Percentiles rank a stretch among this genome's conserved stretches.
Evolutionary conservation across 1,140 invertebrate genomes (phyloP).

Genomic region (Stegodyphus dumicola): DNA sequence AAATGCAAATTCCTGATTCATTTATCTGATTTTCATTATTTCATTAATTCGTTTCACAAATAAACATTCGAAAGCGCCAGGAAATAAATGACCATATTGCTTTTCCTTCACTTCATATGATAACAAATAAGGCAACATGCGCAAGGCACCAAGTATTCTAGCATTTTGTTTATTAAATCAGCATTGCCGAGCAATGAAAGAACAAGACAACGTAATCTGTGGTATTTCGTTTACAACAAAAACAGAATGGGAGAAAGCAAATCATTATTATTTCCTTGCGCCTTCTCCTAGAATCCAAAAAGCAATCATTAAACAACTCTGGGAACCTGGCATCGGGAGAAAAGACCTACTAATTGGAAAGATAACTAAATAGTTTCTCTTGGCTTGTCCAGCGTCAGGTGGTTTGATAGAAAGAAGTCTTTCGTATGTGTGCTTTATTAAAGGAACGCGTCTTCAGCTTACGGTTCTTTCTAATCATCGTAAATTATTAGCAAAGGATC

Average conservation of each 20-base stretch:
- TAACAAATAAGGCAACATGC: too few relatives aligned
- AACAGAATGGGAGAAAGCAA: neutral
- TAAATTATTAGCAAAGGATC: slow-evolving; percentile 46
- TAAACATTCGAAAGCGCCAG: too few relatives aligned
- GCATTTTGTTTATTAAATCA: slow-evolving; percentile 3
- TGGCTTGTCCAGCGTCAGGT: neutral
- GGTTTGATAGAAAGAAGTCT: neutral
- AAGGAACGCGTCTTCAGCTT: neutral
- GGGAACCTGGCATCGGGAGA: slow-evolving; percentile 13
- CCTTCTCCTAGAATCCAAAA: slow-evolving; percentile 10
- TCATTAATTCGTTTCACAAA: too few relatives aligned
- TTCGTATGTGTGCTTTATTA: slow-evolving; percentile 1
- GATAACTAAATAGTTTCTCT: slow-evolving; percentile 25
- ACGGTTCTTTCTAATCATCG: slow-evolving; percentile 29
- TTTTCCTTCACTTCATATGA: too few relatives aligned
- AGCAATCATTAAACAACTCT: slow-evolving; percentile 46
- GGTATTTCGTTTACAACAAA: neutral
- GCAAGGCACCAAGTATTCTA: neutral
- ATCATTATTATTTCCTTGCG: slow-evolving; percentile 12
- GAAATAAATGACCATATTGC: too few relatives aligned
- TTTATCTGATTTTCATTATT: too few relatives aligned
- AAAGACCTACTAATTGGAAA: slow-evolving; percentile 32
- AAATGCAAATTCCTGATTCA: too few relatives aligned
- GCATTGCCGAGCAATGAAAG: neutral
- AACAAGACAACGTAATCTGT: neutral